Conservation (phyloP, 2,113 vertebrate genomes). For the Epinephelus fuscoguttatus region DNA sequence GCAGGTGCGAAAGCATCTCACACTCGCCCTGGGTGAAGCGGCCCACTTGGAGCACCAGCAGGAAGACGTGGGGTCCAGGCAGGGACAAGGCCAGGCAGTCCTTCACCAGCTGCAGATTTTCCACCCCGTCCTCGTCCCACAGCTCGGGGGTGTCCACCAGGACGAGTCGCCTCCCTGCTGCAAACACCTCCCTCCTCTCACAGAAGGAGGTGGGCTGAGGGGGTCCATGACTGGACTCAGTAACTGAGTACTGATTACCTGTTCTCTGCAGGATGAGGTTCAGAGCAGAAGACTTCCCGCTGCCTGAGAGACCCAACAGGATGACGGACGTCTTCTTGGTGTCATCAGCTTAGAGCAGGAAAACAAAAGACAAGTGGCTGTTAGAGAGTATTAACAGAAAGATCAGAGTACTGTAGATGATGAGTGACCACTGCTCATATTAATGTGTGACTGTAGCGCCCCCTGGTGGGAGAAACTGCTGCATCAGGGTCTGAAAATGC, state of each 20-base stretch:
- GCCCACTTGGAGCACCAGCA: conserved; percentile 63
- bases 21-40: conserved; percentile 69
- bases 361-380: not conserved
- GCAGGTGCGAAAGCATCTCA: conserved; percentile 51
- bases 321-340: conserved; percentile 45
- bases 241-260: conserved; percentile 28
- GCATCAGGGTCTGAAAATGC: not conserved
- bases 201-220: conserved; percentile 25
- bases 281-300: conserved; percentile 62
- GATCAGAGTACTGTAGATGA: not conserved
- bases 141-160: conserved; percentile 71
- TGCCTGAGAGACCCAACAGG: conserved; percentile 67
- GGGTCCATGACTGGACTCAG: not conserved
- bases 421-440: not conserved
- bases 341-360: conserved; percentile 25
- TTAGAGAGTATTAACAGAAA: not conserved
- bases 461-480: conserved; percentile 21
- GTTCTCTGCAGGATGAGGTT: conserved; percentile 50
- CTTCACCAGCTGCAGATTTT: conserved; percentile 52
- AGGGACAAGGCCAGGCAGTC: conserved; percentile 64
- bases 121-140: conserved; percentile 62
- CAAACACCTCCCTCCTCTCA: conserved; percentile 36
- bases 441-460: conserved; percentile 11
- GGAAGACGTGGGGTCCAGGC: conserved; percentile 63
- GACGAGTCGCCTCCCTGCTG: conserved; percentile 36